phyloP scores from a whole-genome alignment of 1,140 invertebrate species.

The Lysiphlebus fabarum region DNA sequence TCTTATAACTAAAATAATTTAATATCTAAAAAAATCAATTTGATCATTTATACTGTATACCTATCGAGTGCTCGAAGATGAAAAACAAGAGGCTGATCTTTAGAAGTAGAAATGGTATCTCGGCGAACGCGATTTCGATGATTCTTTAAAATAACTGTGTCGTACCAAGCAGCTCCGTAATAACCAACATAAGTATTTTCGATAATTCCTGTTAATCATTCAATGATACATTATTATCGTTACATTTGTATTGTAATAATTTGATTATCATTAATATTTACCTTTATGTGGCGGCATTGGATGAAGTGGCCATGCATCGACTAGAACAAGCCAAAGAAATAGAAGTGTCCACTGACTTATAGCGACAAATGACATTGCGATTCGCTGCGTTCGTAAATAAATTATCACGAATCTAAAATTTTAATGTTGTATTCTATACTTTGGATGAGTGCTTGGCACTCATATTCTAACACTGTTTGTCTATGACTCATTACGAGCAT shows the following conservation, averaged over 20 bases:
- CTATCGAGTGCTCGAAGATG: conserved; percentile 52
- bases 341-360: conserved; percentile 17
- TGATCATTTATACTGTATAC: conserved; percentile 37
- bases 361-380: conserved; percentile 16
- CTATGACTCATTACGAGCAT: too few relatives aligned
- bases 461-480: too few relatives aligned
- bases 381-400: conserved; percentile 16
- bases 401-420: not conserved
- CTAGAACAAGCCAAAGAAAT: conserved; percentile 12
- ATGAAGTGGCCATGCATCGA: conserved; percentile 20
- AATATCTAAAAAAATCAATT: not conserved
- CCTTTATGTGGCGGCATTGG: conserved; percentile 20
- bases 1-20: not conserved
- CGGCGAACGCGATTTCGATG: conserved; percentile 51
- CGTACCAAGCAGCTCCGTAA: conserved; percentile 59
- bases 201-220: conserved; percentile 43
- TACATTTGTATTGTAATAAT: too few relatives aligned
- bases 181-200: conserved; percentile 56
- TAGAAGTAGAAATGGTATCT: conserved; percentile 38
- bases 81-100: conserved; percentile 45
- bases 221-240: conserved; percentile 27
- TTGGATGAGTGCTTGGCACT: too few relatives aligned
- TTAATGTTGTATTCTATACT: too few relatives aligned
- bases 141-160: conserved; percentile 46
- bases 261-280: conserved; percentile 4